Evolutionary conservation across 2,113 vertebrate species (phyloP).

Genomic region (Nyctereutes procyonoides): DNA sequence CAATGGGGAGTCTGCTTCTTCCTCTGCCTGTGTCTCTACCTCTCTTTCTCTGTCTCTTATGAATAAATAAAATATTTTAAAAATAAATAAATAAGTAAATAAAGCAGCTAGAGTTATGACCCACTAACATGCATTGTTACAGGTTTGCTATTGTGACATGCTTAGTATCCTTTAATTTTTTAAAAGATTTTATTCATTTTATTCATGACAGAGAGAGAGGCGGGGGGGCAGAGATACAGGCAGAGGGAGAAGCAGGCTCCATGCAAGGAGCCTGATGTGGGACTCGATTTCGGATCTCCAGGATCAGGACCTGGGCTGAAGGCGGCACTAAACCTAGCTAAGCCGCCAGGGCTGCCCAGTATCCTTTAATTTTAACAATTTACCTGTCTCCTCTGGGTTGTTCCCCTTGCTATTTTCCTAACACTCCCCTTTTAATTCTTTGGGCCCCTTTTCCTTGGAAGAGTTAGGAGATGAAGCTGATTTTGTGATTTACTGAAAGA

Average conservation of each 20-base stretch:
- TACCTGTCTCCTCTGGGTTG: background rate
- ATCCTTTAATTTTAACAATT: background rate
- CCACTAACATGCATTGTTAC: background rate
- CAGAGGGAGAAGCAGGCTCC: too few species aligned
- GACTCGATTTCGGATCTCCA: too few species aligned
- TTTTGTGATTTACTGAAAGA: constrained; percentile 2
- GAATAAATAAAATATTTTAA: too few species aligned
- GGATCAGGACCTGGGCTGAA: too few species aligned
- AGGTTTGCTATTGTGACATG: background rate
- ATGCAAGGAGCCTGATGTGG: too few species aligned
- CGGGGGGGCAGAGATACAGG: too few species aligned
- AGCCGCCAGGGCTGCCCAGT: background rate
- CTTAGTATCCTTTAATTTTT: background rate
- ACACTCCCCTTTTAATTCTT: background rate
- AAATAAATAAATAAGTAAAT: too few species aligned
- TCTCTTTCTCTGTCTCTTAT: too few species aligned
- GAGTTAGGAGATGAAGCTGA: background rate
- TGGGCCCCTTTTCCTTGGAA: background rate
- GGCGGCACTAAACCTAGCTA: too few species aligned
- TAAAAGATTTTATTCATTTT: background rate
- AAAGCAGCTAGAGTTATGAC: background rate
- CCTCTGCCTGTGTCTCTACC: too few species aligned
- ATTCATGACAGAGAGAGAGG: too few species aligned
- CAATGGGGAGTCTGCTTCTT: too few species aligned
- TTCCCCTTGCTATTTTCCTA: background rate